Conservation (phyloP, 2,797 vertebrate species). For the Nasua narica region DNA sequence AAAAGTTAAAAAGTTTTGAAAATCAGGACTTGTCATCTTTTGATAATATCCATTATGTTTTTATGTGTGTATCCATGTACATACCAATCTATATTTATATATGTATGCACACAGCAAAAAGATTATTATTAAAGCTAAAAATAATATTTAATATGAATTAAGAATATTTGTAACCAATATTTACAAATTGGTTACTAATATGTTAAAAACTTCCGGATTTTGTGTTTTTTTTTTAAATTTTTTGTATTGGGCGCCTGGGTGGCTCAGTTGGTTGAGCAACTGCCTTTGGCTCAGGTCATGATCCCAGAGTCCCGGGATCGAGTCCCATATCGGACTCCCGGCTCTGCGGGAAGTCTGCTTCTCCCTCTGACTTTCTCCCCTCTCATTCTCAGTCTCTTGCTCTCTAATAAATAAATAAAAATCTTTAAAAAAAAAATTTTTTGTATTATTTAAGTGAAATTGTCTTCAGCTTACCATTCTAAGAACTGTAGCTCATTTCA, state of each 20-base stretch:
- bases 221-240: background rate
- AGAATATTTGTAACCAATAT: slow-evolving; percentile 24
- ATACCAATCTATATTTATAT: background rate
- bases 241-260: too few species aligned
- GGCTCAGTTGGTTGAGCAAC: too few species aligned
- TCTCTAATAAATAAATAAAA: too few species aligned
- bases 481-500: slow-evolving; percentile 45
- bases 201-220: background rate
- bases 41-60: background rate
- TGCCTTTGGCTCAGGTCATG: too few species aligned
- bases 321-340: too few species aligned
- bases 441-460: slow-evolving; percentile 47
- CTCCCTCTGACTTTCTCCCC: too few species aligned
- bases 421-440: background rate
- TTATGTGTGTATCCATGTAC: background rate
- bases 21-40: slow-evolving; percentile 26
- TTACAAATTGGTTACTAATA: slow-evolving; percentile 8
- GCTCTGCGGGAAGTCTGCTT: too few species aligned
- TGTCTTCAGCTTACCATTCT: slow-evolving; percentile 26
- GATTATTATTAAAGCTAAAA: slow-evolving; percentile 22
- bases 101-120: background rate
- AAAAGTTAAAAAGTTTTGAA: slow-evolving; percentile 21
- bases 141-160: slow-evolving; percentile 9
- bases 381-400: too few species aligned
- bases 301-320: too few species aligned